These are phyloP conservation scores for Gymnobelideus leadbeateri DNA, from an alignment of 2,113 vertebrate species.

Conservation along the genomic window DNA sequence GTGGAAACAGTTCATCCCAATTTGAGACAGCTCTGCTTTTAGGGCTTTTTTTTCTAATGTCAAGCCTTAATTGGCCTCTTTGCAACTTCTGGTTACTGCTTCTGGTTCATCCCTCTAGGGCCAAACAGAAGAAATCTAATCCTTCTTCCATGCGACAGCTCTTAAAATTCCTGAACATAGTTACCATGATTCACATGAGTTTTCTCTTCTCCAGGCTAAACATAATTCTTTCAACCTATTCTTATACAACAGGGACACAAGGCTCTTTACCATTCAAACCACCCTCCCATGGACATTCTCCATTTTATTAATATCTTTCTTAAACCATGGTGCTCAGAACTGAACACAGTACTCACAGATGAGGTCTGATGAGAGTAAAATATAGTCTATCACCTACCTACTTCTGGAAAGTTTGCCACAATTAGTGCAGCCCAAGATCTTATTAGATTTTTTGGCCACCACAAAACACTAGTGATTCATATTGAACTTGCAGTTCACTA, in stretches of 20 bases:
- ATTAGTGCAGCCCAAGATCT: slow-evolving; percentile 37
- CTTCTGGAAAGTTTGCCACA: background rate
- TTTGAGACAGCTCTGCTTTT: background rate
- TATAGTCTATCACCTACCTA: background rate
- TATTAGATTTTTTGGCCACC: background rate
- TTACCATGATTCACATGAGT: background rate
- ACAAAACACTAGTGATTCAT: background rate
- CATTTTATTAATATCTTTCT: background rate
- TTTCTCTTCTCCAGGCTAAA: background rate
- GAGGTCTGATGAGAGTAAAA: background rate
- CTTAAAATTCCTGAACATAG: background rate
- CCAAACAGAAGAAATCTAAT: background rate
- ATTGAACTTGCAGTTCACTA: background rate
- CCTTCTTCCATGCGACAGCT: background rate
- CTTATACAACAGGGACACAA: background rate
- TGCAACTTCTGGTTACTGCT: background rate
- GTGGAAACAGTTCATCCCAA: background rate
- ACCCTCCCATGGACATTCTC: background rate
- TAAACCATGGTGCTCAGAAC: background rate
- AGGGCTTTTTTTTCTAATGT: background rate
- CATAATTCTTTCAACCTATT: background rate
- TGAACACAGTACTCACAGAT: background rate
- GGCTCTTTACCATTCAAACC: background rate
- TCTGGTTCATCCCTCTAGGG: background rate
- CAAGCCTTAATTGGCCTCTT: background rate